phyloP scores from a whole-genome alignment of 2,888 invertebrate species.

The Latheticus oryzae region DNA sequence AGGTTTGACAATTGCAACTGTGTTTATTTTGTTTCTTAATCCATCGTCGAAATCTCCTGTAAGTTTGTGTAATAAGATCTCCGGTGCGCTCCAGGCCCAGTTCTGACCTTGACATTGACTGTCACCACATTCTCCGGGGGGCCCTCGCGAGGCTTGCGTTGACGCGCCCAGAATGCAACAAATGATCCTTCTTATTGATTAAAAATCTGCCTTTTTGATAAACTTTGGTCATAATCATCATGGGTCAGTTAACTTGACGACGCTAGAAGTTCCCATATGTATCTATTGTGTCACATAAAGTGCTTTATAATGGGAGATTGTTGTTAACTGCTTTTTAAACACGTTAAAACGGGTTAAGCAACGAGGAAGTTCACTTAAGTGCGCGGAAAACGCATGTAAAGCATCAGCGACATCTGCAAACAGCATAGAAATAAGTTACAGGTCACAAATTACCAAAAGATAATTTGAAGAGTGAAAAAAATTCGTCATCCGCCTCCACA shows the following conservation, averaged over 20 bases:
- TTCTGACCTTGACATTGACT: constrained; percentile 60
- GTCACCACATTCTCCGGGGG: constrained; percentile 55
- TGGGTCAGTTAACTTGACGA: constrained; percentile 38
- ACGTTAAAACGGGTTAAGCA: constrained; percentile 41
- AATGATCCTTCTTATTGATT: constrained; percentile 14
- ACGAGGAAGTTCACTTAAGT: constrained; percentile 43
- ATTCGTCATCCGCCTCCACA: too few species aligned
- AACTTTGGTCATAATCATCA: constrained; percentile 31
- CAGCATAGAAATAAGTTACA: constrained; percentile 7
- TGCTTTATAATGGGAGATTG: constrained; percentile 44
- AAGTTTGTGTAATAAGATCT: constrained; percentile 26
- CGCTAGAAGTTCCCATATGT: constrained; percentile 35
- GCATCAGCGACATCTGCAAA: constrained; percentile 30
- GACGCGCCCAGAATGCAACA: constrained; percentile 32
- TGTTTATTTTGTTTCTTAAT: constrained; percentile 14
- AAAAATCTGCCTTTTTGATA: constrained; percentile 8
- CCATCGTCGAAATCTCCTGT: constrained; percentile 20
- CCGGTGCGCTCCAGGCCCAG: constrained; percentile 48
- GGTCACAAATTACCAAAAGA: too few species aligned
- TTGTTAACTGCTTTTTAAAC: constrained; percentile 43
- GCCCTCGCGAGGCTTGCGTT: constrained; percentile 54
- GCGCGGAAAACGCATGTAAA: constrained; percentile 41
- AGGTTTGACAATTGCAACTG: too few species aligned
- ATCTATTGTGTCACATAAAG: constrained; percentile 40
- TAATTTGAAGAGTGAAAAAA: constrained; percentile 1